Evolutionary conservation across 2,888 invertebrate species (phyloP), one percentile per base, ranked within the genome.

Genomic region (Troides oblongomaculatus): DNA sequence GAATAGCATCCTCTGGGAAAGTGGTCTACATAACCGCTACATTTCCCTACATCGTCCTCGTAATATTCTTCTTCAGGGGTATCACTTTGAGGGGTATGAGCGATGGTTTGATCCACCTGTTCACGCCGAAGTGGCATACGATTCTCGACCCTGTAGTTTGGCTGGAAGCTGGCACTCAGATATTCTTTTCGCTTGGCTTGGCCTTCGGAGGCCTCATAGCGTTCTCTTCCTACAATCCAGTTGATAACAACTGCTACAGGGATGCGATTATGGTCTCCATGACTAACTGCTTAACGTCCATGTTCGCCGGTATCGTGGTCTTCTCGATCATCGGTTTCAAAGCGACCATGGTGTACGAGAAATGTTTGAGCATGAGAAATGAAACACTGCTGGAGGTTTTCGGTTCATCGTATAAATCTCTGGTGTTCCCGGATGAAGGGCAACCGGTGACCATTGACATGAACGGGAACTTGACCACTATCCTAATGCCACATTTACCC

Each of bases 91-190:
- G 96, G 78, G 98, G 98, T 69, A 96, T 96, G 95, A 79, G 94
- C 50, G 97, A 98, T 80, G 98, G 98, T 1, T 89, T 99, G 0
- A 93, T 95, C 7, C 98, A 98, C 88, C 93, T 99, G 39, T 98
- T 99, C 83, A 97, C 97, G 0, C 98, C 98, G 0, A 96, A 97
- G 92, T 97, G 99, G 97, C 96, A 96, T 80, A 97, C 95, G 71
- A 94, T 99, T 70, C 89, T 96, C 53, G 98, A 98, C 90, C 99
- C 99, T 12, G 97, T 97, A 0, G 99, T 99, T 0, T 99, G 99
- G 99, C 89, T 99, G 67, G 99, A 99, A 90, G 99, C 99, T 0
- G 99, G 99, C 2, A 99, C 99, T 0, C 99, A 99, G 87, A 99
- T 99, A 79, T 99, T 99, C 92, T 99, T 99, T 89, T 99, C 98